Base-by-base conservation (phyloP, 2,113 vertebrate species). In the Martes martes region DNA sequence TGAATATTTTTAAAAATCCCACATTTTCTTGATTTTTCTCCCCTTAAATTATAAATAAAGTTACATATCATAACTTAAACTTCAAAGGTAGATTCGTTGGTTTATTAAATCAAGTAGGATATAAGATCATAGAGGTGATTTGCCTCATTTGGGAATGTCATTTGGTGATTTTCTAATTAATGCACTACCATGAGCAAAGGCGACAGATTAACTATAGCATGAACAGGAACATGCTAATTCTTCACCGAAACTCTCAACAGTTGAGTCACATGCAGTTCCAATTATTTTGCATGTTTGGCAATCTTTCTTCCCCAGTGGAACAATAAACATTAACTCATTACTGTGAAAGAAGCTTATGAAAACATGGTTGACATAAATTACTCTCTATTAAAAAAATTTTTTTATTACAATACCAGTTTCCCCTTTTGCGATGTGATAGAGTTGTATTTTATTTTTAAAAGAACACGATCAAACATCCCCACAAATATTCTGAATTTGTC, bases 301-400 rank as follows among this genome's bases (percentile, higher is more conserved):
- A 92, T 61, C 86, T 93, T 97, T 97, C 95, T 98, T 95, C n/a
- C 97, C 95, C 96, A 93, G 36, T 89, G 95, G 98, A 98, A 98
- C 78, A 97, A 97, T 95, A 97, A 98, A 71, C 69, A 97, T 98
- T 95, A 98, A 94, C 81, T 95, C 74, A 89, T 82, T 94, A 97
- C 96, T 97, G 82, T 97, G 84, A 98, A 98, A 98, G 95, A 98
- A 98, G 89, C 80, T 98, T 98, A 97, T 91, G 84, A 98, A 98
- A 99, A 93, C 93, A 95, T 94, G 78, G 85, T 55, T 97, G 89
- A 98, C 92, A 89, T 80, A 97, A 97, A 76, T 98, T 97, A 89
- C 10, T 93, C 50, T 90, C 36, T 93, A 91, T 93, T 98, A 97
- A 97, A 95, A 95, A 95, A 21, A 2, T 78, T 92, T 92, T 65